These are phyloP conservation scores for Astyanax mexicanus DNA, from an alignment of 2,797 vertebrate genomes.

Conservation along the genomic window DNA sequence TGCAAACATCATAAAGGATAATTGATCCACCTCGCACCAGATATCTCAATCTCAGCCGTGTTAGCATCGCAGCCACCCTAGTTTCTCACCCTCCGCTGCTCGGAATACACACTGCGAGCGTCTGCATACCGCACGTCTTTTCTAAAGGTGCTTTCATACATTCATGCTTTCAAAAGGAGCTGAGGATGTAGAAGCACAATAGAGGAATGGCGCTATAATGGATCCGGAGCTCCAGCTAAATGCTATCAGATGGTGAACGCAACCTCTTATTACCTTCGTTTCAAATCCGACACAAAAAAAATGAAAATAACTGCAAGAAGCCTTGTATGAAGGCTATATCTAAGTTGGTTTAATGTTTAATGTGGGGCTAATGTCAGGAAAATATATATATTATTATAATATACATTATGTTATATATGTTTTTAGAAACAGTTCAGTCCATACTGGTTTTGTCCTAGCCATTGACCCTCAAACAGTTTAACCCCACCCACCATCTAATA, in stretches of 20 bases:
- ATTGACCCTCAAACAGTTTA: no score
- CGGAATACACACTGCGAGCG: no score
- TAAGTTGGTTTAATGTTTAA: no score
- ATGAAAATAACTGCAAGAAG: neutral
- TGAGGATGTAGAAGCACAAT: neutral
- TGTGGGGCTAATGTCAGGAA: neutral
- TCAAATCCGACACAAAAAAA: neutral
- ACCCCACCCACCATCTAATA: no score
- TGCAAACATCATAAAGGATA: neutral
- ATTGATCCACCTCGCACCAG: neutral
- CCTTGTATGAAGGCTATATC: neutral
- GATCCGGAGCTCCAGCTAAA: neutral
- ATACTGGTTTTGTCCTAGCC: no score
- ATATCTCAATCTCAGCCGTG: neutral
- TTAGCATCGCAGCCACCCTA: neutral
- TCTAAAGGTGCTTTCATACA: neutral
- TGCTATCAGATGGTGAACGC: neutral
- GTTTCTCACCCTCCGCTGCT: neutral
- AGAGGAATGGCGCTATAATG: neutral
- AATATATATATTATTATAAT: no score
- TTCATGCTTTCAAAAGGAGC: neutral
- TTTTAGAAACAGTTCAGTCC: no score
- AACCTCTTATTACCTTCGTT: no score
- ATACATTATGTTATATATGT: no score
- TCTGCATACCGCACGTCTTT: neutral